Conservation (phyloP, 1,140 invertebrate species). For the Cheumatopsyche charites region DNA sequence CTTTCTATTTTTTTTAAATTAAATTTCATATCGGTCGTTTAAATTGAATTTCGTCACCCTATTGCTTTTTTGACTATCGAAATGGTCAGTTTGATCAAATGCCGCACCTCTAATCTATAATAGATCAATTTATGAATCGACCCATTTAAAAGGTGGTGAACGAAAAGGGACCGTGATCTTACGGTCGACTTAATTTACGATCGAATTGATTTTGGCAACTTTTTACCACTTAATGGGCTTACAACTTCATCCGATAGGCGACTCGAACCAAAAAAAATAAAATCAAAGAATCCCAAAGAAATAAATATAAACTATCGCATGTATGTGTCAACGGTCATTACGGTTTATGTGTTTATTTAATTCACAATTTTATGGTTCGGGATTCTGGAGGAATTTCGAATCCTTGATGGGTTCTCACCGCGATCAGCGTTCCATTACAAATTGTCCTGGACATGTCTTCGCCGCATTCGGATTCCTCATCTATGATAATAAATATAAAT, state of each 20-base stretch:
- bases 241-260: background rate
- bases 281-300: too few relatives aligned
- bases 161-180: slow-evolving; percentile 22
- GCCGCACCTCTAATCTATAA: slow-evolving; percentile 5
- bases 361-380: too few relatives aligned
- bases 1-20: too few relatives aligned
- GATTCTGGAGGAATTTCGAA: background rate
- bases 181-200: slow-evolving; percentile 37
- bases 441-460: background rate
- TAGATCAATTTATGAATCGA: slow-evolving; percentile 23
- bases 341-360: too few relatives aligned
- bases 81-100: background rate
- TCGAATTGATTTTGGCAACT: slow-evolving; percentile 33
- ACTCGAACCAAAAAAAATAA: too few relatives aligned
- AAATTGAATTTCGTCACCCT: background rate
- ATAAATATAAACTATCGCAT: too few relatives aligned
- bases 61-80: background rate
- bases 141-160: slow-evolving; percentile 34
- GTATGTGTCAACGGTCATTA: too few relatives aligned
- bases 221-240: slow-evolving; percentile 30
- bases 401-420: slow-evolving; percentile 1
- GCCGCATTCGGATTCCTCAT: background rate
- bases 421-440: slow-evolving; percentile 11
- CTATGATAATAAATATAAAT: too few relatives aligned
- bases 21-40: background rate